Conservation (phyloP, 1,140 invertebrate genomes). For the Popillia japonica region DNA sequence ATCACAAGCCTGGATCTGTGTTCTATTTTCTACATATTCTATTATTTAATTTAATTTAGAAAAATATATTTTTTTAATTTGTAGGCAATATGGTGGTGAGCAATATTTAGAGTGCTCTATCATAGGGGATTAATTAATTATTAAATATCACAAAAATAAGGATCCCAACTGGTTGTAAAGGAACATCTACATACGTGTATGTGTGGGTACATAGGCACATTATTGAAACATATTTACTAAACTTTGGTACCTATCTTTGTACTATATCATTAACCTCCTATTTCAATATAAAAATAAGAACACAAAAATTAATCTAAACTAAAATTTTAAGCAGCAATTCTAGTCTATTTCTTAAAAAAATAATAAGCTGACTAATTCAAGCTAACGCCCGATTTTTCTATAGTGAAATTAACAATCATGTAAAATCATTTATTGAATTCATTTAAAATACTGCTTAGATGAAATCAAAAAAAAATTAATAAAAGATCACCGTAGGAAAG, state of each 20-base stretch:
- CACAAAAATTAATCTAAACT: slow-evolving; percentile 1
- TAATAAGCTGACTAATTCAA: background rate
- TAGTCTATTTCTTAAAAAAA: background rate
- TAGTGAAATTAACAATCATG: background rate
- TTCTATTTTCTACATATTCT: background rate
- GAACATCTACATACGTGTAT: background rate
- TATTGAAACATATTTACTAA: background rate
- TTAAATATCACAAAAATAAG: background rate
- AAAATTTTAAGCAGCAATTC: background rate
- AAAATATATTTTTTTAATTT: background rate
- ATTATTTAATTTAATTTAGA: background rate
- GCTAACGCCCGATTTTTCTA: background rate
- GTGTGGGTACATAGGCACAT: background rate
- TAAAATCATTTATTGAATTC: background rate
- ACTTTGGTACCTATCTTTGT: slow-evolving; percentile 20
- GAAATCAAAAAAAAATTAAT: slow-evolving; percentile 1
- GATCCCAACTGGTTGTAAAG: background rate
- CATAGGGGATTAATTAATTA: background rate
- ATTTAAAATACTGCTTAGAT: background rate
- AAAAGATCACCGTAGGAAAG: slow-evolving; percentile 10
- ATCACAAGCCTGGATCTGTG: slow-evolving; percentile 23
- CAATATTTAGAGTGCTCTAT: background rate
- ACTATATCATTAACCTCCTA: background rate
- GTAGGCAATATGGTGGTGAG: background rate
- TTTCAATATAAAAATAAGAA: background rate